These are phyloP conservation scores for Galeruca laticollis DNA, from an alignment of 2,888 invertebrate genomes.

Conservation along the genomic window DNA sequence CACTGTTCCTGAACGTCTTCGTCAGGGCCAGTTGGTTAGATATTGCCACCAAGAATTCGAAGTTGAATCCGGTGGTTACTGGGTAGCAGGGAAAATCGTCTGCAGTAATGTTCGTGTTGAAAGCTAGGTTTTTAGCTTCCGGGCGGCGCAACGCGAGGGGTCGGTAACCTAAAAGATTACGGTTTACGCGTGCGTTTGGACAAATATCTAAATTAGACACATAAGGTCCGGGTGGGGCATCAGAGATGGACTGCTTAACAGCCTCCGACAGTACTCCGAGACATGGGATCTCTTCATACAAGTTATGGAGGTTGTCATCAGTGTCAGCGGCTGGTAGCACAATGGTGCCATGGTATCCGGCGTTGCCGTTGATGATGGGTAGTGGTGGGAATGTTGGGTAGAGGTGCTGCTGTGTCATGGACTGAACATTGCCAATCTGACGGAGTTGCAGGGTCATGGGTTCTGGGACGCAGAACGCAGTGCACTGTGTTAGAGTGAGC, in stretches of 20 bases:
- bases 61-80: constrained; percentile 9
- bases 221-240: constrained; percentile 17
- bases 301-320: constrained; percentile 8
- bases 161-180: too few relatives aligned
- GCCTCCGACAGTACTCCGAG: too few relatives aligned
- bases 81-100: constrained; percentile 13
- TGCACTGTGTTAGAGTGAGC: constrained; percentile 9
- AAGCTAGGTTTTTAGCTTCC: constrained; percentile 26
- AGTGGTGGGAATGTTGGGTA: constrained; percentile 28
- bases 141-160: constrained; percentile 7
- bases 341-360: background rate
- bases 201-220: background rate
- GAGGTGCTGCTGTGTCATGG: constrained; percentile 19
- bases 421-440: constrained; percentile 5
- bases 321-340: background rate
- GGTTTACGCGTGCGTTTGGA: background rate
- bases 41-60: constrained; percentile 23
- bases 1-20: too few relatives aligned
- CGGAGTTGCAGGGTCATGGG: background rate
- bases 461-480: constrained; percentile 16
- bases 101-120: constrained; percentile 3
- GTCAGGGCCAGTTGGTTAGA: too few relatives aligned
- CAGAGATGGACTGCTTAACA: constrained; percentile 22
- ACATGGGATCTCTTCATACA: constrained; percentile 35
- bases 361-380: background rate